phyloP scores from a whole-genome alignment of 2,888 invertebrate species.

The Phorcus lineatus region DNA sequence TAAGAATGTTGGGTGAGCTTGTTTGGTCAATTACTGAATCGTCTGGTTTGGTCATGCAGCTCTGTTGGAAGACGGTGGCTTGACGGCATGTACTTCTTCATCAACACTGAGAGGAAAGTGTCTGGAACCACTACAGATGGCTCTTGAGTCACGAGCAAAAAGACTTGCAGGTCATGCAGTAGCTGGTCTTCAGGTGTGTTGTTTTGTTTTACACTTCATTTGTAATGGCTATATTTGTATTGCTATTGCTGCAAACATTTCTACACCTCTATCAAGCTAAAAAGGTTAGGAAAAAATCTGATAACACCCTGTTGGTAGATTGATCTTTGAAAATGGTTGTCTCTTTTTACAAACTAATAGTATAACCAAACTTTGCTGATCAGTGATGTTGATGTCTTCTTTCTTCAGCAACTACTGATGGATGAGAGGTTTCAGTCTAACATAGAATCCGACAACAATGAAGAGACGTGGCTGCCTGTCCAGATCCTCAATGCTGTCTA shows the following conservation, averaged over 20 bases:
- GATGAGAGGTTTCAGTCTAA: slow-evolving; percentile 92
- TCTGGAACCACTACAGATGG: slow-evolving; percentile 88
- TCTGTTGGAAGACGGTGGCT: slow-evolving; percentile 56
- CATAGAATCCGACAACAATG: slow-evolving; percentile 88
- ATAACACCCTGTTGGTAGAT: too few species aligned
- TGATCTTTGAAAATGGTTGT: too few species aligned
- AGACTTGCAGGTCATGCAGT: slow-evolving; percentile 89
- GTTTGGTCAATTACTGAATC: too few species aligned
- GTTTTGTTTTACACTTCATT: too few species aligned
- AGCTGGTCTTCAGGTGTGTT: slow-evolving; percentile 91
- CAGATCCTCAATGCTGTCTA: slow-evolving; percentile 91
- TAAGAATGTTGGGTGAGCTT: too few species aligned
- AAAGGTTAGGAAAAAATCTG: too few species aligned
- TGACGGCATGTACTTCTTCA: slow-evolving; percentile 50
- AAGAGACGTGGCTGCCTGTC: slow-evolving; percentile 93
- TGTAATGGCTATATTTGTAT: not conserved
- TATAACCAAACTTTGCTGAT: too few species aligned
- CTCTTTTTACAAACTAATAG: too few species aligned
- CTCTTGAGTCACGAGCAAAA: slow-evolving; percentile 90
- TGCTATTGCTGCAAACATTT: not conserved
- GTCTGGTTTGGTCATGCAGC: slow-evolving; percentile 44
- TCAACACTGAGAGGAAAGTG: slow-evolving; percentile 81
- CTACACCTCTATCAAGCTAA: too few species aligned
- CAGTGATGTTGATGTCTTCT: slow-evolving; percentile 36
- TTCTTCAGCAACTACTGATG: slow-evolving; percentile 86